These are phyloP conservation scores for Cerastoderma edule DNA, from an alignment of 2,888 invertebrate genomes.

Conservation along the genomic window DNA sequence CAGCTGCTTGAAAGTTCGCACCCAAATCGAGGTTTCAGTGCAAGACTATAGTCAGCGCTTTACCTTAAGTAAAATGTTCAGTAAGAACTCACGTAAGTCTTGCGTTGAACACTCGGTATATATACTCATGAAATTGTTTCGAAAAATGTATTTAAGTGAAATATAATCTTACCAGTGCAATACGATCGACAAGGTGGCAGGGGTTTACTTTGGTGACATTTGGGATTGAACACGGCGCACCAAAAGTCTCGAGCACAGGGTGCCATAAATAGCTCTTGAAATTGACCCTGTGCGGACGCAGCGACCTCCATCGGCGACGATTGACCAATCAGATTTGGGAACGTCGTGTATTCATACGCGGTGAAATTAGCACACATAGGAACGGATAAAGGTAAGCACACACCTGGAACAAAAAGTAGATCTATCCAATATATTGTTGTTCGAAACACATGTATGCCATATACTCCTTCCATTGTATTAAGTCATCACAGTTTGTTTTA, in stretches of 20 bases:
- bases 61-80: too few relatives aligned
- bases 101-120: too few relatives aligned
- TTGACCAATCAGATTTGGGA: slow-evolving; percentile 72
- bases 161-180: slow-evolving; percentile 54
- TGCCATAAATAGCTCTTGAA: slow-evolving; percentile 47
- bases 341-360: slow-evolving; percentile 58
- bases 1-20: too few relatives aligned
- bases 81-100: too few relatives aligned
- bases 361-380: slow-evolving; percentile 64
- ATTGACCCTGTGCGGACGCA: slow-evolving; percentile 43
- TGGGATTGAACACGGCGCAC: slow-evolving; percentile 69
- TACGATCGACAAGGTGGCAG: slow-evolving; percentile 71
- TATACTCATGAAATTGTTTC: too few relatives aligned
- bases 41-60: too few relatives aligned
- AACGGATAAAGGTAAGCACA: slow-evolving; percentile 62
- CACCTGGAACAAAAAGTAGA: slow-evolving; percentile 51
- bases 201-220: slow-evolving; percentile 60
- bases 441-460: too few relatives aligned
- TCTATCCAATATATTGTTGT: too few relatives aligned
- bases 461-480: too few relatives aligned
- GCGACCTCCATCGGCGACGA: slow-evolving; percentile 54
- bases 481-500: too few relatives aligned
- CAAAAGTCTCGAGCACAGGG: slow-evolving; percentile 69
- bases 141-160: too few relatives aligned
- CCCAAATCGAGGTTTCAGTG: too few relatives aligned